Evolutionary conservation across 2,888 invertebrate genomes (phyloP), one percentile per base, ranked within the genome.

Genomic region (Cryptus armator): DNA sequence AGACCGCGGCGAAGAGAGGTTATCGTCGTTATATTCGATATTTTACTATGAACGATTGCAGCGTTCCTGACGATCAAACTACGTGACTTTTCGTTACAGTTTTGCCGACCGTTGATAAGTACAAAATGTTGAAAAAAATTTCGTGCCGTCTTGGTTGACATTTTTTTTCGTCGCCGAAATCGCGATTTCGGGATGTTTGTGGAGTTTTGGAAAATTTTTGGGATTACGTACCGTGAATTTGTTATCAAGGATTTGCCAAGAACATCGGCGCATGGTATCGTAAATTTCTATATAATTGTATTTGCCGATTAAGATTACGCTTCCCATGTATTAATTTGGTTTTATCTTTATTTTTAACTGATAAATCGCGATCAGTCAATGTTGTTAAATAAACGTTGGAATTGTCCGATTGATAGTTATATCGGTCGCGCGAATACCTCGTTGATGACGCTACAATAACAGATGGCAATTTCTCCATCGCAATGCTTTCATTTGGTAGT

Each of bases 51-150:
- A 32, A 29, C 81, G 81, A 78, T 37, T 6, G 46, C 74, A 74
- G 72, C 81, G 81, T 5, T 64, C 74, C 3, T 48, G 16, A 51
- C 37, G 29, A 6, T n/a, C 5, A 10, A 77, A 84, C 75, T 67
- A 81, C 12, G 29, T 6, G n/a, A 7, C 32, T 32, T 59, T 48
- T n/a, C 16, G 2, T 43, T 59, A 7, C 44, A 62, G 2, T 6
- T 16, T 46, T 74, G 3, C 16, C 62, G 62, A 62, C 46, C 0
- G 46, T 44, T n/a, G 74, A 62, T 48, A 74, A 14, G 29, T 14
- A 14, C 62, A 14, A 32, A 14, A 14, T 32, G n/a, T 2, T 32
- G 7, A 62, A 29, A 2, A 32, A 29, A n/a, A 53, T 62, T 0
- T 6, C 7, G 29, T 29, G 56, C 62, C 2, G 32, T 1, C 32